Evolutionary conservation across 2,888 invertebrate genomes (phyloP).

Genomic region (Polyommatus icarus): DNA sequence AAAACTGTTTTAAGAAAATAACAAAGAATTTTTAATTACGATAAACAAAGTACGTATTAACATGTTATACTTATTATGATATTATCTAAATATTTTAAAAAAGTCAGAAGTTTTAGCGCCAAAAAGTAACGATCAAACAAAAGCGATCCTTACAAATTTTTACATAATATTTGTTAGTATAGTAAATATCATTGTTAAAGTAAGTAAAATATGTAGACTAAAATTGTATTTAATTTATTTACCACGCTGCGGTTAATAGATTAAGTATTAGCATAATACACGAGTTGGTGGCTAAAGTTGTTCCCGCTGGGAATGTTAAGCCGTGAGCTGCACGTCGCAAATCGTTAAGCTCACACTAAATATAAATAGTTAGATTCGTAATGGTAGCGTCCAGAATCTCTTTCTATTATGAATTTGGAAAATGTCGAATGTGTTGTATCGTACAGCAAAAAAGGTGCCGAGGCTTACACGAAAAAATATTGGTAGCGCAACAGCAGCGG

Average conservation of each 20-base stretch:
- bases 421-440: neutral
- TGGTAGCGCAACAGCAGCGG: no score
- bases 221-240: slow-evolving; percentile 11
- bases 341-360: slow-evolving; percentile 19
- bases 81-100: no score
- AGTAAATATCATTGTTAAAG: neutral
- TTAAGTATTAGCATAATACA: slow-evolving; percentile 30
- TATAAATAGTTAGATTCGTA: slow-evolving; percentile 13
- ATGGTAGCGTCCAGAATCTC: neutral
- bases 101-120: no score
- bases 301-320: slow-evolving; percentile 29
- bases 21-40: no score
- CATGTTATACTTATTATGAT: no score
- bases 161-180: no score
- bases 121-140: no score
- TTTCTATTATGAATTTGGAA: neutral
- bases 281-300: slow-evolving; percentile 1
- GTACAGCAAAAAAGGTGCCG: neutral
- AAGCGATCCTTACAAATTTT: no score
- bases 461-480: no score
- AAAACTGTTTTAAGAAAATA: no score
- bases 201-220: slow-evolving; percentile 5
- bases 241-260: slow-evolving; percentile 25
- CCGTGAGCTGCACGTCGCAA: slow-evolving; percentile 19
- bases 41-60: no score